phyloP scores from a whole-genome alignment of 2,888 invertebrate genomes.

The Amphimallon solstitiale region DNA sequence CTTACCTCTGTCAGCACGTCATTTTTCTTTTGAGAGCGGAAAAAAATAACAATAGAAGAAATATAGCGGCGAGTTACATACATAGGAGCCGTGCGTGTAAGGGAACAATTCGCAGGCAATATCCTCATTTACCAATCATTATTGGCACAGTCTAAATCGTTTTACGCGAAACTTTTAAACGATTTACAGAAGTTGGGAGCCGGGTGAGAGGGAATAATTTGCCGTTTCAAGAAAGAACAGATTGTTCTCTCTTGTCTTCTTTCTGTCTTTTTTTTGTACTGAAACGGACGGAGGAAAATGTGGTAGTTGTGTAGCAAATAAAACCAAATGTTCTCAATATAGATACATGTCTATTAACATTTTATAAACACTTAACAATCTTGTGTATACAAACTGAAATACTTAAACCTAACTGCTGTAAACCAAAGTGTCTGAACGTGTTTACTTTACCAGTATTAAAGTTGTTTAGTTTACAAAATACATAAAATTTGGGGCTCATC shows the following conservation, averaged over 20 bases:
- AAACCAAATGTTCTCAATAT: constrained; percentile 57
- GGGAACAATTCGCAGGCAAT: constrained; percentile 36
- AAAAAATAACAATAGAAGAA: constrained; percentile 39
- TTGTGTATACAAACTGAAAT: constrained; percentile 60
- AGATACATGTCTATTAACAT: constrained; percentile 60
- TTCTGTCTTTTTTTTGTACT: constrained; percentile 10
- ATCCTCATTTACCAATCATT: constrained; percentile 35
- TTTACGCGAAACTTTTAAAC: not conserved
- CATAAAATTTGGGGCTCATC: constrained; percentile 61
- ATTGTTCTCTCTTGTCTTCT: constrained; percentile 3
- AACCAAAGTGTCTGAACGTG: constrained; percentile 58
- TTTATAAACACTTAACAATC: constrained; percentile 59
- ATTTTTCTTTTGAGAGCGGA: constrained; percentile 33
- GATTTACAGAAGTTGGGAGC: constrained; percentile 3
- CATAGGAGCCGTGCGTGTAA: constrained; percentile 8
- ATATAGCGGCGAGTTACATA: constrained; percentile 21
- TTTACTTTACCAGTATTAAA: constrained; percentile 58
- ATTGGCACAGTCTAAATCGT: constrained; percentile 13
- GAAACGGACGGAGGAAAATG: constrained; percentile 38
- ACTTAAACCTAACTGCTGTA: constrained; percentile 60
- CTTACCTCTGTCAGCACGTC: constrained; percentile 38
- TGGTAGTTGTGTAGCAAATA: constrained; percentile 45
- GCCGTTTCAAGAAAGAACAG: not conserved
- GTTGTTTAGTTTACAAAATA: constrained; percentile 57
- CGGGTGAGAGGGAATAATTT: not conserved